A percentile compares a stretch with the other conserved stretches of the same genome.
Evolutionary conservation across 2,797 vertebrate species (phyloP).

Genomic region (Notoglanidium macrostoma): DNA sequence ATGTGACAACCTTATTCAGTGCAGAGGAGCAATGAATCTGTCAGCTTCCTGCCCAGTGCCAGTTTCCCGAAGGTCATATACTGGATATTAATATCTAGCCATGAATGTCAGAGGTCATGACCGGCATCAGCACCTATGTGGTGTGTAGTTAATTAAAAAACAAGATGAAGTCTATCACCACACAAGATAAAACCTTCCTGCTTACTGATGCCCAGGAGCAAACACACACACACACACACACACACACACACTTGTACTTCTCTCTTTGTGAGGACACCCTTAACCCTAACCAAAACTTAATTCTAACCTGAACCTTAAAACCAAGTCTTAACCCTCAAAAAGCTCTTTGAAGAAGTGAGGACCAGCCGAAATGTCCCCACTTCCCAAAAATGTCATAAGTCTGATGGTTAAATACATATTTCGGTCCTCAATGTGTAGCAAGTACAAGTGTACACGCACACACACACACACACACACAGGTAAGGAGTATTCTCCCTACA

Average conservation of each 20-base stretch:
- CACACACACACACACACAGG: constrained; percentile 1
- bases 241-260: neutral
- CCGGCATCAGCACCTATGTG: constrained; percentile 60
- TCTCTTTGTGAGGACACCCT: no score
- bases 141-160: constrained; percentile 61
- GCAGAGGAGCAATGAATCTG: constrained; percentile 66
- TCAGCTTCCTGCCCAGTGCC: constrained; percentile 58
- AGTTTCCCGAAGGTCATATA: constrained; percentile 61
- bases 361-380: no score
- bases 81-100: constrained; percentile 64
- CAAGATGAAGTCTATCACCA: constrained; percentile 47
- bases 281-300: no score
- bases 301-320: no score
- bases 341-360: no score
- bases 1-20: constrained; percentile 68
- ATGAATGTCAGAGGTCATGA: constrained; percentile 63
- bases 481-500: constrained; percentile 8
- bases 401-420: no score
- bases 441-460: neutral
- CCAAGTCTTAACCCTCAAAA: no score
- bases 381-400: no score
- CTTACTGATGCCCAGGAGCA: constrained; percentile 38
- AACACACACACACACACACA: constrained; percentile 3
- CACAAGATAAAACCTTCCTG: constrained; percentile 45
- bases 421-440: no score